Evolutionary conservation across 2,888 invertebrate genomes (phyloP), one percentile per base, ranked within the genome.

Genomic region (Cyrtodaria siliqua): DNA sequence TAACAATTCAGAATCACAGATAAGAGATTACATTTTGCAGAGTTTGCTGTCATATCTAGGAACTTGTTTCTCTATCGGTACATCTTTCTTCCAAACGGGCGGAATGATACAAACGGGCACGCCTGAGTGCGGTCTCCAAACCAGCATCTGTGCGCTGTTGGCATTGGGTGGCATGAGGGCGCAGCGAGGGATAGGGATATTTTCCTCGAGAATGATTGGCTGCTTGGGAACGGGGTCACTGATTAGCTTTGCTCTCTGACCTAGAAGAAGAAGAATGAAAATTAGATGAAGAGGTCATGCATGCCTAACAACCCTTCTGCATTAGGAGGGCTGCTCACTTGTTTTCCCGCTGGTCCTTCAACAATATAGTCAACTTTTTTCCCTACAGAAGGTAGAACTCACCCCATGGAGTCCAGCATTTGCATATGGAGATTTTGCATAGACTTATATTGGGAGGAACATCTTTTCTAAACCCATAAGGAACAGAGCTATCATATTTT

Each of bases 91-190:
- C 90, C 89, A 90, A 0, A 90, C 89, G 0, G 92, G 91, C 0
- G 92, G 91, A 18, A 93, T 92, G 53, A 93, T 88, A 40, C 91
- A 86, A 33, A 87, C 62, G 0, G 92, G 88, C 14, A 86, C 85
- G 1, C 92, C 92, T 1, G 70, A 29, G 9, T 59, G 69, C 4
- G 92, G 92, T 27, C 91, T 77, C 93, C 93, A 93, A 4, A 93
- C 89, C 18, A 93, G 82, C 83, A 90, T 90, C 82, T 92, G 92
- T 33, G 92, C 91, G 62, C 89, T 89, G 85, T 92, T 92, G 56
- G 92, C 90, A 69, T 91, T 91, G 8, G 92, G 92, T 29, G 92
- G 91, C 61, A 87, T 88, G 8, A 92, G 84, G 3, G 91, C 91
- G 76, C 90, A 91, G 16, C 86, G 80, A 6, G 92, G 91, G 27